Evolutionary conservation across 2,888 invertebrate genomes (phyloP), one percentile per base, ranked within the genome.

Genomic region (Tipula confusa): DNA sequence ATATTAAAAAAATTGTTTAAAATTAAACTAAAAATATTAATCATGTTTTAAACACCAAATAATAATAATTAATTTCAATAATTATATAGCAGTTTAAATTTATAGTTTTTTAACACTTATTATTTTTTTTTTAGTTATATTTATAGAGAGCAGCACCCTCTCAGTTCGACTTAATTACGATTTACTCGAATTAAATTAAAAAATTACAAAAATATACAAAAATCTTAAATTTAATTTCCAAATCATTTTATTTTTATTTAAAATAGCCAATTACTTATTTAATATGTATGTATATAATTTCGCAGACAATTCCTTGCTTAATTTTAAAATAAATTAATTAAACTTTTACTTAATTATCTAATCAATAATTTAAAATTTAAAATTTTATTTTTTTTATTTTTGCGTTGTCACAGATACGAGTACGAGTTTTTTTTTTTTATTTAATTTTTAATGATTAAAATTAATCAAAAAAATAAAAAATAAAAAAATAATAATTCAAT

Each of bases 71-170:
- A 64, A 64, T 64, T 64, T 64, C 24, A 64, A 64, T 24, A 9
- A 64, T 43, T 43, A 15, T 64, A 64, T 64, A 64, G 64, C 64
- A 64, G 64, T 64, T 64, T 64, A 24, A n/a, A n/a, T n/a, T n/a
- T n/a, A n/a, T n/a, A n/a, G n/a, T n/a, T n/a, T n/a, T n/a, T n/a
- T 64, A 64, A 24, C 9, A 24, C 64, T 64, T 64, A 64, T 64
- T 64, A 64, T 24, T 24, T n/a, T n/a, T n/a, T n/a, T n/a, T n/a
- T n/a, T n/a, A n/a, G n/a, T n/a, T n/a, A n/a, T n/a, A 24, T 24
- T 64, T 64, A 64, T 64, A 64, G 64, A 64, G 64, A 64, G 64
- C 64, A 64, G 64, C 64, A 64, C 64, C n/a, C 64, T 64, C 64
- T 64, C 64, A 24, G 6, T 64, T 64, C 64, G 64, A 24, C 64